Base-by-base conservation (phyloP, 2,888 invertebrate genomes). In the Stramonita haemastoma region DNA sequence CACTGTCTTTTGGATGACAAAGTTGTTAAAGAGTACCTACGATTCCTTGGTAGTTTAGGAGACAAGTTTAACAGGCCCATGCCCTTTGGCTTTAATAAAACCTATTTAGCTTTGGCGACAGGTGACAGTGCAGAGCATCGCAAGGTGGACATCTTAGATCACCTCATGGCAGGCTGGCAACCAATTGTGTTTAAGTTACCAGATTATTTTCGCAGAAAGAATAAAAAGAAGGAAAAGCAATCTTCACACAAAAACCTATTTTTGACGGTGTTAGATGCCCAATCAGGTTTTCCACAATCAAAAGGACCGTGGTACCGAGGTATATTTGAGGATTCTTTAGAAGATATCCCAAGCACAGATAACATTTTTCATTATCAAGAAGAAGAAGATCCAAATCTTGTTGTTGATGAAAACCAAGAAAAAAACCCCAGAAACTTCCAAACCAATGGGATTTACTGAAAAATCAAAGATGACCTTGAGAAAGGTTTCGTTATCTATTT, bases 1-100 rank as follows among this genome's bases (percentile, higher is more conserved):
- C 29, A 57, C n/a, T 85, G 84, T 57, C 57, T 85, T 2, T 29
- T 85, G 5, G 57, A 85, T 29, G 84, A 56, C 84, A 85, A 85
- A 29, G 84, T 57, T 0, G 57, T 34, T 6, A 17, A n/a, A 29
- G 84, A 85, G n/a, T 85, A 85, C 26, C 0, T 57, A 19, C 56
- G 84, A 46, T 46, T 83, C 8, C 11, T 83, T 6, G 8, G 46
- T 0, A 46, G 0, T 0, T 79, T 17, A 13, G 15, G 32, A 13
- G 19, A 8, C 79, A 79, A 36, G 34, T 79, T 34, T 22, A 34
- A 79, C 8, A 15, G 1, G 5, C 1, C 26, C n/a, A 26, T 73
- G 73, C 73, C 73, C 11, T 73, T 73, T n/a, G 11, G n/a, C n/a
- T 73, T 73, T 11, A 73, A n/a, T 11, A 0, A 2, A n/a, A n/a